Conservation (phyloP, 1,140 invertebrate genomes). For the Drosophila littoralis region DNA sequence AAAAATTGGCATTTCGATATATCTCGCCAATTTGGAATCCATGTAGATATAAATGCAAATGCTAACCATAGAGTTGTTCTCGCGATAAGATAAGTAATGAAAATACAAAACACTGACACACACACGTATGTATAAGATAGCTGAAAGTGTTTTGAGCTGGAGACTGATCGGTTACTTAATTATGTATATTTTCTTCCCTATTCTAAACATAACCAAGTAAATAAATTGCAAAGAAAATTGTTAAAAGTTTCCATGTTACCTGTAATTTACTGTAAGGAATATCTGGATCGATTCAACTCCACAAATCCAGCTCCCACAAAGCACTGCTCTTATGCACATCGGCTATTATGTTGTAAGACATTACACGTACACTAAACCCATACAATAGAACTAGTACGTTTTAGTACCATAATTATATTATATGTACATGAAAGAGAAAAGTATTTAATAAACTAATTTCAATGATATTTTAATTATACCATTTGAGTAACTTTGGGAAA, state of each 20-base stretch:
- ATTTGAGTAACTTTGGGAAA: too few species aligned
- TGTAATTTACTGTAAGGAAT: slow-evolving; percentile 17
- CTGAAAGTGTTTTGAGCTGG: slow-evolving; percentile 51
- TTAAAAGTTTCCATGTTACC: neutral
- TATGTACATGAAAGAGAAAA: slow-evolving; percentile 24
- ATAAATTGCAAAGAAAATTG: slow-evolving; percentile 12
- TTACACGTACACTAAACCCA: slow-evolving; percentile 3
- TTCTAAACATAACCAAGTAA: slow-evolving; percentile 9
- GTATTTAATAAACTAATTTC: slow-evolving; percentile 41
- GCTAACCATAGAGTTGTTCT: slow-evolving; percentile 5
- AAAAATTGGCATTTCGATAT: slow-evolving; percentile 1
- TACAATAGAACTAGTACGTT: slow-evolving; percentile 53
- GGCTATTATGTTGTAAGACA: slow-evolving; percentile 34
- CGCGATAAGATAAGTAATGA: slow-evolving; percentile 18
- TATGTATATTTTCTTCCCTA: slow-evolving; percentile 3
- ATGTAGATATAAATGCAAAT: slow-evolving; percentile 23
- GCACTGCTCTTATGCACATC: slow-evolving; percentile 8
- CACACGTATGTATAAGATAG: slow-evolving; percentile 15
- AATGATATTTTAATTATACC: slow-evolving; percentile 1
- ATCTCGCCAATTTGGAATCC: slow-evolving; percentile 11
- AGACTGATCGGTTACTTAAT: slow-evolving; percentile 61
- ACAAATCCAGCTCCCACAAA: slow-evolving; percentile 10
- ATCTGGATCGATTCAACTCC: slow-evolving; percentile 12
- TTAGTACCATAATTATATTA: slow-evolving; percentile 54
- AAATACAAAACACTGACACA: slow-evolving; percentile 29